Base-by-base conservation (phyloP, 2,797 vertebrate genomes). In the Heteromormyrus szaboi region DNA sequence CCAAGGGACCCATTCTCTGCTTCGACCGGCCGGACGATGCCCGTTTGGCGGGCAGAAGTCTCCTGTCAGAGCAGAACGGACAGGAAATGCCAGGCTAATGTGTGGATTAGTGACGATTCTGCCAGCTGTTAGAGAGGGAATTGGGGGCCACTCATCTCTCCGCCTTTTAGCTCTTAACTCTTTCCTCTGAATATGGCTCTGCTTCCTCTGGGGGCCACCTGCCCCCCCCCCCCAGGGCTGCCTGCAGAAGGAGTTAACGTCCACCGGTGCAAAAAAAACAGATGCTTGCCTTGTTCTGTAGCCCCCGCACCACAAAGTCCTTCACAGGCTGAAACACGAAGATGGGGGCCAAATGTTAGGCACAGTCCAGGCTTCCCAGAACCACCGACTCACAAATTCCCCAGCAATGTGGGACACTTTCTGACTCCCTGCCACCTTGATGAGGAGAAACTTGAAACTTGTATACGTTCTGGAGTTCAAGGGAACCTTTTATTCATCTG, bases 21-120 rank as follows among this genome's bases (percentile, higher is more conserved):
- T 12, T 53, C 50, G 0, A 29, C 12, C 9, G 29, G 33, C 19
- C 17, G 46, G 37, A 65, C 25, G 25, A 44, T 89, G 88, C 89
- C 89, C 46, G 65, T 89, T 89, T 89, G 53, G 59, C 29, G 89
- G 87, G 88, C 89, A 91, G 91, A 91, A 89, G 89, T 89, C 59
- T 76, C 92, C 54, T 7, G 6, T 90, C 76, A 90, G 62, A 88
- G 89, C 85, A 89, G 89, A 89, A 90, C 46, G 5, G 87, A 91
- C 90, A 92, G 91, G 92, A 95, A 95, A 93, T 93, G 88, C 90
- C 91, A 90, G 88, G 89, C 86, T 91, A 91, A 93, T 91, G 91
- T 87, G 90, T 88, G 93, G 90, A 93, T 93, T 93, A 92, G 90
- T 88, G 91, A 92, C 90, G 91, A 89, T 89, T 93, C 90, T 89